Percentiles rank a stretch among this genome's conserved stretches.
Evolutionary conservation across 2,888 invertebrate species (phyloP).

Genomic region (Meganola albula): DNA sequence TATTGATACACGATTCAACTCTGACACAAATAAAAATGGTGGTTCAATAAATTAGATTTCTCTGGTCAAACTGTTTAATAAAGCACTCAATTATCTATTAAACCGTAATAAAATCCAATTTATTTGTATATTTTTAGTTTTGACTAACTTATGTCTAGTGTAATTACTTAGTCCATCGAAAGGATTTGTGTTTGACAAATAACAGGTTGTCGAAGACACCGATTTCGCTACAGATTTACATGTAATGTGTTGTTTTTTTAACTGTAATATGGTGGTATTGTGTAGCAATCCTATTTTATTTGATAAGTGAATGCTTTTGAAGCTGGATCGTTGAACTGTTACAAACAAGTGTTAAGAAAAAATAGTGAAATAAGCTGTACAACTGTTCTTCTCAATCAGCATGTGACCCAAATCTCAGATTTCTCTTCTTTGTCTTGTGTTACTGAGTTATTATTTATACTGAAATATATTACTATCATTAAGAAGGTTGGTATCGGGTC

Average conservation of each 20-base stretch:
- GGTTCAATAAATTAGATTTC: constrained; percentile 62
- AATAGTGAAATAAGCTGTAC: constrained; percentile 39
- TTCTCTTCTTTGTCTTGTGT: constrained; percentile 68
- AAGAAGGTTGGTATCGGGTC: constrained; percentile 15
- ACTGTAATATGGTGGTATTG: constrained; percentile 31
- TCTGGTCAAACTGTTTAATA: constrained; percentile 52
- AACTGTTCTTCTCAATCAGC: constrained; percentile 63
- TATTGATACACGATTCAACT: constrained; percentile 56
- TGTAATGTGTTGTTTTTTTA: constrained; percentile 55
- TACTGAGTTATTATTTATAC: constrained; percentile 35
- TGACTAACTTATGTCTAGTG: constrained; percentile 41
- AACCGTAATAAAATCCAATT: constrained; percentile 34
- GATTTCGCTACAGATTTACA: constrained; percentile 65
- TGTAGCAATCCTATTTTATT: constrained; percentile 25
- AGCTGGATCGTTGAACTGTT: constrained; percentile 10
- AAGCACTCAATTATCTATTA: constrained; percentile 36
- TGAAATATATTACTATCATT: constrained; percentile 20
- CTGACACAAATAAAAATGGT: constrained; percentile 76
- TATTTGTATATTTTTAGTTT: constrained; percentile 36
- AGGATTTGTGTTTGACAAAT: constrained; percentile 70
- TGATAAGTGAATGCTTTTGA: constrained; percentile 13
- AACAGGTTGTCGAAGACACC: constrained; percentile 76
- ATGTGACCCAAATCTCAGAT: constrained; percentile 76
- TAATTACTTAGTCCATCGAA: constrained; percentile 54
- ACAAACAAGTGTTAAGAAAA: constrained; percentile 19